Conservation (phyloP, 2,797 vertebrate genomes). For the Neosilurus hyrtlii region DNA sequence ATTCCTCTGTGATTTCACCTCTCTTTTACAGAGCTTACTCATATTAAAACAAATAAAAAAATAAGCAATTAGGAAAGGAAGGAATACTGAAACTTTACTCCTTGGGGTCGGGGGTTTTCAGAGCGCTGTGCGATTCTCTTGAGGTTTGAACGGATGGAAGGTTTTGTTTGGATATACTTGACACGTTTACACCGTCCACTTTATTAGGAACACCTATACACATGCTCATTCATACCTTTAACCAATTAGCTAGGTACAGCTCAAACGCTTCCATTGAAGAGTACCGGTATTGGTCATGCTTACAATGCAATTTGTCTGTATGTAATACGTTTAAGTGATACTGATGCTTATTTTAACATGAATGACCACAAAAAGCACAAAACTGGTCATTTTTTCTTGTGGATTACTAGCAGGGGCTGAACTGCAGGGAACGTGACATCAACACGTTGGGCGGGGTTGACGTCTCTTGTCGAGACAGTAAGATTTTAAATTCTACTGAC, state of each 20-base stretch:
- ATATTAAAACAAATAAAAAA: conserved; percentile 48
- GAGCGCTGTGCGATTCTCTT: neutral
- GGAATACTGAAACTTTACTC: conserved; percentile 22
- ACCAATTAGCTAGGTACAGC: neutral
- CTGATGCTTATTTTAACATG: too few species aligned
- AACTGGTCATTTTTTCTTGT: too few species aligned
- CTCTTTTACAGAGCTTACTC: conserved; percentile 17
- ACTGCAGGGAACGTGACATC: too few species aligned
- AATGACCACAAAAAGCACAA: too few species aligned
- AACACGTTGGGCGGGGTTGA: too few species aligned
- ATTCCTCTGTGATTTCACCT: conserved; percentile 30
- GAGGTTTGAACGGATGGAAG: neutral
- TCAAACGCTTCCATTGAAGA: neutral
- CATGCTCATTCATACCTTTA: neutral
- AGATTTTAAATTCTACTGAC: too few species aligned
- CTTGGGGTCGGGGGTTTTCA: neutral
- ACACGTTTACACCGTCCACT: neutral
- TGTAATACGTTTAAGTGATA: too few species aligned
- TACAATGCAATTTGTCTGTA: too few species aligned
- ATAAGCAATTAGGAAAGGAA: conserved; percentile 1
- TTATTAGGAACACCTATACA: neutral
- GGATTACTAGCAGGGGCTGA: too few species aligned
- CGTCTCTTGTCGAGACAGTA: too few species aligned
- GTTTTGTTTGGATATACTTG: neutral
- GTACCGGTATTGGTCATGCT: too few species aligned